Percentiles rank a stretch among this genome's conserved stretches.
Conservation (phyloP, 23 tunicate genomes). For the Halocynthia aurantium region DNA sequence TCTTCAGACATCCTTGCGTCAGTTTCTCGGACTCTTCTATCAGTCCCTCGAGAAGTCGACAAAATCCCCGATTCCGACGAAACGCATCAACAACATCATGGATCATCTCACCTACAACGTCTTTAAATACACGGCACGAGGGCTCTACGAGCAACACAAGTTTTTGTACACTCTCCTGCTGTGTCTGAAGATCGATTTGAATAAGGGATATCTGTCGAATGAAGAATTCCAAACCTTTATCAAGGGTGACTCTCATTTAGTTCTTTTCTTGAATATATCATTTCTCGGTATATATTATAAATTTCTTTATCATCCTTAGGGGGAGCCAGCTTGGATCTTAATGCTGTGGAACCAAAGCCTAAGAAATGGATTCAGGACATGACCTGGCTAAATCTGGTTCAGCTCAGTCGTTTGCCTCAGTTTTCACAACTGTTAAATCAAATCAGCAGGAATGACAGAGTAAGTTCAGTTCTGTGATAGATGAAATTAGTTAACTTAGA, state of each 20-base stretch:
- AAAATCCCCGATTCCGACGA: conserved; percentile 72
- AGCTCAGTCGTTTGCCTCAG: conserved; percentile 60
- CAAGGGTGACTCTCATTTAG: conserved; percentile 29
- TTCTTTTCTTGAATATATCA: not conserved
- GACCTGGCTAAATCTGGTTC: conserved; percentile 89
- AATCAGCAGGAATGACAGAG: conserved; percentile 74
- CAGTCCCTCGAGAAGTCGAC: conserved; percentile 55
- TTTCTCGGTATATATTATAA: not conserved
- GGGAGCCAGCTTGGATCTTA: conserved; percentile 78
- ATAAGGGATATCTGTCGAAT: conserved; percentile 53
- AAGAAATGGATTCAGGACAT: conserved; percentile 92
- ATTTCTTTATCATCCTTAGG: conserved; percentile 20
- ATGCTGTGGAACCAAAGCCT: conserved; percentile 82
- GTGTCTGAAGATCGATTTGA: conserved; percentile 73
- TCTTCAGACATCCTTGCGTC: conserved; percentile 65
- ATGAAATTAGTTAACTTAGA: not conserved
- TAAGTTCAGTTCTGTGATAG: conserved; percentile 6
- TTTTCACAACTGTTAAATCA: conserved; percentile 79
- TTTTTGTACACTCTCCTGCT: conserved; percentile 80
- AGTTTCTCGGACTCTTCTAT: conserved; percentile 70
- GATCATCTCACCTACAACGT: conserved; percentile 67
- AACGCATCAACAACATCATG: conserved; percentile 76
- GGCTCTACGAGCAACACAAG: conserved; percentile 84
- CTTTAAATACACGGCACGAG: conserved; percentile 83
- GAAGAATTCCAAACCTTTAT: conserved; percentile 87